Conservation (phyloP, 2,888 invertebrate species). For the Linnaemya vulpina region DNA sequence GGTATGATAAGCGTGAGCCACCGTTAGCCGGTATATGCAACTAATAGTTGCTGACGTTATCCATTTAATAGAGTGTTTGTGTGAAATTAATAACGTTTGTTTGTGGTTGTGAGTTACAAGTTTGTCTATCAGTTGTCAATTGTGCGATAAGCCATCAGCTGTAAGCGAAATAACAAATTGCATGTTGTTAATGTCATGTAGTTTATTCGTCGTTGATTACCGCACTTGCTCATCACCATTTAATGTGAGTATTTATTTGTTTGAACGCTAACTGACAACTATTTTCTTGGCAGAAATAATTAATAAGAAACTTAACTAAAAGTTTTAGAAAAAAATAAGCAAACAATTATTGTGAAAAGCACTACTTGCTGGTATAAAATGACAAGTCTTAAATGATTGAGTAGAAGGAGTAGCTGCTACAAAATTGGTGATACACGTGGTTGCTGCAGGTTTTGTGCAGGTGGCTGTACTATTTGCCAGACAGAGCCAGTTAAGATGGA, state of each 20-base stretch:
- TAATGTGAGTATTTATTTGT: conserved; percentile 16
- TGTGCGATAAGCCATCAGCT: conserved; percentile 64
- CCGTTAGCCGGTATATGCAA: neutral
- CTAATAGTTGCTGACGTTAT: neutral
- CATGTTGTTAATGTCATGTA: conserved; percentile 49
- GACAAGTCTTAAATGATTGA: too few relatives aligned
- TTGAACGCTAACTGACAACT: neutral
- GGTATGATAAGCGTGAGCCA: neutral
- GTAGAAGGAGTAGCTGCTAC: too few relatives aligned
- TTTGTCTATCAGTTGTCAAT: conserved; percentile 65
- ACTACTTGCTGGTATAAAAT: too few relatives aligned
- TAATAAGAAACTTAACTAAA: neutral
- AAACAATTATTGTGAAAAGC: too few relatives aligned
- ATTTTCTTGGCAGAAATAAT: neutral
- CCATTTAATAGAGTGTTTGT: neutral
- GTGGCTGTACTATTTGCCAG: too few relatives aligned
- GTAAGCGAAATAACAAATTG: conserved; percentile 44
- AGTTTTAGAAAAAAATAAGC: neutral
- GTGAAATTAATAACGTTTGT: neutral
- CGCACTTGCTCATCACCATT: conserved; percentile 27
- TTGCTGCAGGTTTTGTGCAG: too few relatives aligned
- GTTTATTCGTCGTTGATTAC: conserved; percentile 35
- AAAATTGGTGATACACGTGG: too few relatives aligned
- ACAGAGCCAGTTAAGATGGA: too few relatives aligned
- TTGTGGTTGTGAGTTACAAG: neutral